phyloP scores from a whole-genome alignment of 2,113 vertebrate species.

The Proteles cristata region DNA sequence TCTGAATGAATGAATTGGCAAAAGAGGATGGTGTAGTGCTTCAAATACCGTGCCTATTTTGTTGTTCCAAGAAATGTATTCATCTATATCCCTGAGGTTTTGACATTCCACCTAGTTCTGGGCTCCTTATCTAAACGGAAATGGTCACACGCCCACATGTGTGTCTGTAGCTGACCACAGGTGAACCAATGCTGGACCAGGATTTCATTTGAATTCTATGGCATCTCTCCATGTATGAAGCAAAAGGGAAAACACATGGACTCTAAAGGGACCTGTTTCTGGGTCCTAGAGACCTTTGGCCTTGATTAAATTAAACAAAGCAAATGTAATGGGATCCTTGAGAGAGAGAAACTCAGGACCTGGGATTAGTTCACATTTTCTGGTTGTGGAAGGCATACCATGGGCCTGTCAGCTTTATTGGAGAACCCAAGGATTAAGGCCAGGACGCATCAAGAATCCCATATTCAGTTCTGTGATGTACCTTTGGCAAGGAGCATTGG shows the following conservation, averaged over 20 bases:
- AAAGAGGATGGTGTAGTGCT: neutral
- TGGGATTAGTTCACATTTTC: neutral
- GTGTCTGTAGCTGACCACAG: neutral
- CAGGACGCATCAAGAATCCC: neutral
- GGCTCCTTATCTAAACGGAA: neutral
- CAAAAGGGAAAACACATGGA: neutral
- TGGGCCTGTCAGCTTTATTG: neutral
- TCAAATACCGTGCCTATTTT: neutral
- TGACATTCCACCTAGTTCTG: neutral
- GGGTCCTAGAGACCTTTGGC: neutral
- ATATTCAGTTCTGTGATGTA: neutral
- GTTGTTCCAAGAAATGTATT: neutral
- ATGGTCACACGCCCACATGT: too few species aligned
- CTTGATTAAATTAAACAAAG: neutral
- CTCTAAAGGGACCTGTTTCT: neutral
- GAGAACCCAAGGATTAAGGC: neutral
- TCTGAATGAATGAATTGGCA: neutral
- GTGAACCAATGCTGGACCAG: neutral
- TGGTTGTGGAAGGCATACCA: accelerated
- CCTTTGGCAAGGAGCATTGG: neutral
- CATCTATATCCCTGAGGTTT: neutral
- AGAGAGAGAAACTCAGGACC: neutral
- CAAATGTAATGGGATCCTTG: neutral
- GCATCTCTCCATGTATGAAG: neutral
- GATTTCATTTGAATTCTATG: neutral